These are phyloP conservation scores for Callosobruchus maculatus DNA, from an alignment of 2,888 invertebrate species.

Conservation along the genomic window DNA sequence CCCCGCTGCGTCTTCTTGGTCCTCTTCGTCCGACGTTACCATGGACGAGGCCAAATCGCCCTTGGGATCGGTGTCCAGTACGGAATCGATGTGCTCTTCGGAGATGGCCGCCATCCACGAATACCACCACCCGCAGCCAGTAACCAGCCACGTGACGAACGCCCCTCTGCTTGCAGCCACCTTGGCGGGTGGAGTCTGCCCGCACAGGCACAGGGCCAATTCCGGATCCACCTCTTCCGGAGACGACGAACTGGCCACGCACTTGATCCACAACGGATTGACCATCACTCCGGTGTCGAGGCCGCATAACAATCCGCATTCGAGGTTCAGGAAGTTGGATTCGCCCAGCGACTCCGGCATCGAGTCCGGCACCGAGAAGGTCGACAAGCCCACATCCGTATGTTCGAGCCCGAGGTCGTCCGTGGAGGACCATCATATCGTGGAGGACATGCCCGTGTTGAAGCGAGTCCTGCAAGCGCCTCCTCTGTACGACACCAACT, in stretches of 20 bases:
- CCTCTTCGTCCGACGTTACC: constrained; percentile 62
- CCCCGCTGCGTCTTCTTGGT: constrained; percentile 66
- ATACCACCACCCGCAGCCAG: constrained; percentile 52
- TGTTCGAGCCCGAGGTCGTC: constrained; percentile 85
- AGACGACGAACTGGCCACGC: constrained; percentile 74
- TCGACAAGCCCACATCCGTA: constrained; percentile 73
- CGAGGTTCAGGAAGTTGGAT: constrained; percentile 81
- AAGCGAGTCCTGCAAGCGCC: constrained; percentile 91
- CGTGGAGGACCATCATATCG: constrained; percentile 73
- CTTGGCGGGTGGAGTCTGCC: constrained; percentile 69
- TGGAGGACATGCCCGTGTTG: constrained; percentile 90
- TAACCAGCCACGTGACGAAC: constrained; percentile 63
- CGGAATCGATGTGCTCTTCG: constrained; percentile 75
- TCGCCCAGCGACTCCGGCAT: constrained; percentile 92
- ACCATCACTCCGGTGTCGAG: constrained; percentile 66
- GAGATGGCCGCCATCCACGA: constrained; percentile 60
- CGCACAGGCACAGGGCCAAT: constrained; percentile 70
- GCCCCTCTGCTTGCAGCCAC: constrained; percentile 73
- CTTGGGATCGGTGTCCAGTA: constrained; percentile 82
- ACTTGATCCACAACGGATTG: constrained; percentile 68
- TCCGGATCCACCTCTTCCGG: constrained; percentile 71
- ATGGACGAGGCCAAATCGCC: constrained; percentile 84
- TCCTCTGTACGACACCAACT: constrained; percentile 84
- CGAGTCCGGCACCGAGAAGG: constrained; percentile 87
- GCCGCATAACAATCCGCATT: constrained; percentile 49